Evolutionary conservation across 1,140 invertebrate species (phyloP).

Genomic region (Artemia franciscana): DNA sequence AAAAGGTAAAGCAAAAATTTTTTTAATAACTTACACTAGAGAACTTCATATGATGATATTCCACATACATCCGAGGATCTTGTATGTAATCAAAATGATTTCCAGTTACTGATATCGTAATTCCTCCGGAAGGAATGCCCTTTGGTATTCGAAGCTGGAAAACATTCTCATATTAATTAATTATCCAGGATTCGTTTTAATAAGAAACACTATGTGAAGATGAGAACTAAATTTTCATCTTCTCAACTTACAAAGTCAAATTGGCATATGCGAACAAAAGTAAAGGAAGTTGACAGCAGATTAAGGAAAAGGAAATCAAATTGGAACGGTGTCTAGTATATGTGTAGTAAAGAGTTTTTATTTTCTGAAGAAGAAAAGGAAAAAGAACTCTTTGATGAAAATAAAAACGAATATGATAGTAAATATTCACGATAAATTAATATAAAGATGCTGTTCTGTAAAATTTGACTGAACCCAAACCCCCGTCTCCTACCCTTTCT

Average conservation of each 20-base stretch:
- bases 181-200: not conserved
- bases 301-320: too few species aligned
- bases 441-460: too few species aligned
- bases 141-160: slow-evolving; percentile 46
- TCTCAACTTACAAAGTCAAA: not conserved
- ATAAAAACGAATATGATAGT: too few species aligned
- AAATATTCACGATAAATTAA: too few species aligned
- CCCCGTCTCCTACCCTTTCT: too few species aligned
- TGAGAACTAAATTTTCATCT: not conserved
- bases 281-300: too few species aligned
- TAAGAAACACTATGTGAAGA: not conserved
- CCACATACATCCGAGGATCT: slow-evolving; percentile 73
- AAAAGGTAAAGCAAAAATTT: too few species aligned
- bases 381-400: too few species aligned
- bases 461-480: too few species aligned
- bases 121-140: slow-evolving; percentile 74
- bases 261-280: not conserved
- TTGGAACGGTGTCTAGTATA: too few species aligned
- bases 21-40: slow-evolving; percentile 45
- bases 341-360: too few species aligned
- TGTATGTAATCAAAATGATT: slow-evolving; percentile 68
- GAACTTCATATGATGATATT: slow-evolving; percentile 51
- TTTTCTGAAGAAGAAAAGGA: too few species aligned
- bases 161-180: slow-evolving; percentile 7
- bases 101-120: slow-evolving; percentile 65